Evolutionary conservation across 2,888 invertebrate genomes (phyloP).

Genomic region (Trissonchulus sp.): DNA sequence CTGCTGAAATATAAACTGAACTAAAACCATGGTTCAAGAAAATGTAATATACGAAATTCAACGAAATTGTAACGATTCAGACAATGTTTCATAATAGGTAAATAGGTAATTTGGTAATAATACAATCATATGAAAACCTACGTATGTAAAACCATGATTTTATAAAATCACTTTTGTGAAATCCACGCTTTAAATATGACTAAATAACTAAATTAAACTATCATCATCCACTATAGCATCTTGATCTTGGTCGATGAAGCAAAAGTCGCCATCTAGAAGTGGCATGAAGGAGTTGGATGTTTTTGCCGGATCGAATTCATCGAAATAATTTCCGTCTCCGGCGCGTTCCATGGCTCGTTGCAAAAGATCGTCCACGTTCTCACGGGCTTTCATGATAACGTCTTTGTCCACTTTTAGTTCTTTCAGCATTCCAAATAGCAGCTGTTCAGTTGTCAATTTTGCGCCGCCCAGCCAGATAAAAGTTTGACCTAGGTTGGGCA

Average conservation of each 20-base stretch:
- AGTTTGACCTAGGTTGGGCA: neutral
- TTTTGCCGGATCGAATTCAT: neutral
- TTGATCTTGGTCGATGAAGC: neutral
- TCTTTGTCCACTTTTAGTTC: neutral
- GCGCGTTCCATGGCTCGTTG: neutral
- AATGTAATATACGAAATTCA: too few relatives aligned
- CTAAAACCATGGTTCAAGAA: too few relatives aligned
- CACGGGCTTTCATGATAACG: neutral
- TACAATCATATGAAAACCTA: too few relatives aligned
- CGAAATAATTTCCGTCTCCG: neutral
- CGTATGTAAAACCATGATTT: too few relatives aligned
- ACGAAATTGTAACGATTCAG: too few relatives aligned
- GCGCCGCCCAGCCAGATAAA: conserved; percentile 1
- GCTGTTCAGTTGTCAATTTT: conserved; percentile 1
- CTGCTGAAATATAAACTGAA: too few relatives aligned
- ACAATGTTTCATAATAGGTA: too few relatives aligned
- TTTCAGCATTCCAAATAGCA: neutral
- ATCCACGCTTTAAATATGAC: too few relatives aligned
- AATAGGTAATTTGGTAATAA: too few relatives aligned
- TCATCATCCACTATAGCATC: neutral
- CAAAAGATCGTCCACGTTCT: neutral
- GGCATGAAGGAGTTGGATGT: neutral
- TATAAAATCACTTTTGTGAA: too few relatives aligned
- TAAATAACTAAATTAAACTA: too few relatives aligned
- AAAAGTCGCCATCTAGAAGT: neutral